Conservation (phyloP, 2,113 vertebrate genomes). For the Neotoma lepida region DNA sequence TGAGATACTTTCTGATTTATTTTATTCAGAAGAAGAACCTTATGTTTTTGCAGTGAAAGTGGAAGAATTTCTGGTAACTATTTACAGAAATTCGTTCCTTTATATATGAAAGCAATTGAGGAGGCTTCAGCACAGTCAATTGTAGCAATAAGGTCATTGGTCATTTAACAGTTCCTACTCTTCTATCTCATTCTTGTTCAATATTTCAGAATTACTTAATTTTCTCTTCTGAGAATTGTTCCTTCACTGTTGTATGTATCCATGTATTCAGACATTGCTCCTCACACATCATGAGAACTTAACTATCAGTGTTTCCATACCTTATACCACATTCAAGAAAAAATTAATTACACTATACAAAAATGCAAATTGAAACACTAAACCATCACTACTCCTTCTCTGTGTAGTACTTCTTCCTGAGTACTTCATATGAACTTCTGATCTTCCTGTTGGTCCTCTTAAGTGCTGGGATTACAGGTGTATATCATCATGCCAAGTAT, state of each 20-base stretch:
- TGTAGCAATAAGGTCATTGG: not conserved
- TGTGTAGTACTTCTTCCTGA: not conserved
- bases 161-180: slow-evolving; percentile 10
- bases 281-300: not conserved
- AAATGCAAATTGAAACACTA: not conserved
- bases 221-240: slow-evolving; percentile 36
- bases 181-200: not conserved
- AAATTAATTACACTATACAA: not conserved
- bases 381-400: not conserved
- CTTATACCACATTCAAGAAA: slow-evolving; percentile 24
- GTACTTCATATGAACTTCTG: not conserved
- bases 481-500: not conserved
- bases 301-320: not conserved
- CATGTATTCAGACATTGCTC: not conserved
- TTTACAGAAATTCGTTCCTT: slow-evolving; percentile 35
- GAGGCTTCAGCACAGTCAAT: not conserved
- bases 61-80: slow-evolving; percentile 39
- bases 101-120: not conserved
- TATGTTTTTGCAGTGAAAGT: not conserved
- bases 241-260: not conserved
- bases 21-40: slow-evolving; percentile 30
- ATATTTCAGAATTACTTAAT: slow-evolving; percentile 39
- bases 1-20: slow-evolving; percentile 16
- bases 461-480: not conserved
- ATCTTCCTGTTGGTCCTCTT: not conserved